Evolutionary conservation across 2,888 invertebrate species (phyloP), one percentile per base, ranked within the genome.

Genomic region (Ernsta delagoae): DNA sequence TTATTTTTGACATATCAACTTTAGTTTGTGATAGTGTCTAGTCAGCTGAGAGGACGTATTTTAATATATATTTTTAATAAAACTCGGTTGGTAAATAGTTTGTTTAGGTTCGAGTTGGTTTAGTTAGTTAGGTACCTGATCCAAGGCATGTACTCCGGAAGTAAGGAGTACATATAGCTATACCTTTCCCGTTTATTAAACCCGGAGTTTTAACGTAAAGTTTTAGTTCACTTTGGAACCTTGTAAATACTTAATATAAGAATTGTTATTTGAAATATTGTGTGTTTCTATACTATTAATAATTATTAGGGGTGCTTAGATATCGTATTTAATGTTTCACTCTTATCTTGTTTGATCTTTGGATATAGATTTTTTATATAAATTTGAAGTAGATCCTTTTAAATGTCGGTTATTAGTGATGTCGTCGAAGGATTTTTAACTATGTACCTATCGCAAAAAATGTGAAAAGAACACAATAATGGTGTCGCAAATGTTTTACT

Each of bases 191-290:
- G n/a, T 53, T 59, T 16, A 50, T 16, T 31, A 39, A 12, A 50
- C 60, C 60, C 67, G 61, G 36, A 31, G 24, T 69, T 50, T 50
- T 69, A 41, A 39, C 67, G 67, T 67, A 67, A 54, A 43, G 4
- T 59, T 70, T 75, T 79, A 78, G 78, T 83, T 83, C 77, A 79
- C 79, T 81, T 73, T 74, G 70, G 16, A 50, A 80, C 73, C 71
- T 72, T 86, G 86, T 87, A 86, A 74, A 86, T 85, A 84, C 59
- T 70, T 81, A 84, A 80, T 72, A 75, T 86, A 86, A 85, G 84
- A 80, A 78, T 85, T 86, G 85, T 87, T 86, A 85, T 77, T 78
- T 79, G 76, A 79, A 78, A 79, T 80, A 84, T 78, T 79, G 85
- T 85, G 83, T 80, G 82, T 85, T 83, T 63, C 56, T 43, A 63